These are phyloP conservation scores for Scatophagus argus DNA, from an alignment of 2,113 vertebrate species.

Conservation along the genomic window DNA sequence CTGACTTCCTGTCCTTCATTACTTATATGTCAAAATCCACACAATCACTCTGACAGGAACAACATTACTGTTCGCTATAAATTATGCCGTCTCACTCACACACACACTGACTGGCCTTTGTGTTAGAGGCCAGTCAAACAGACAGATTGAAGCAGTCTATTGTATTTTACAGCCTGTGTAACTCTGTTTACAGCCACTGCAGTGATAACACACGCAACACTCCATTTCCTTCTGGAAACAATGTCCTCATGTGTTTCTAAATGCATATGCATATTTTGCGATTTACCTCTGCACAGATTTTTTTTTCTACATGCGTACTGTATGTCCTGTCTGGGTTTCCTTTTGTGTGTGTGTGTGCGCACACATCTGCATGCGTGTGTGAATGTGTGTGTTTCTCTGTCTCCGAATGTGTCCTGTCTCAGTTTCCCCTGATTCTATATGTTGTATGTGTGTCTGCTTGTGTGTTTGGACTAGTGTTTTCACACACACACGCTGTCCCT, in stretches of 20 bases:
- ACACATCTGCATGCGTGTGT: no score
- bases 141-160: constrained; percentile 62
- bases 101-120: constrained; percentile 30
- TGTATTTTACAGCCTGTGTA: constrained; percentile 59
- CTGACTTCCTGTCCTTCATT: constrained; percentile 60
- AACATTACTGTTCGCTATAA: constrained; percentile 49
- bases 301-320: neutral
- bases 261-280: constrained; percentile 37
- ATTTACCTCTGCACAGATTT: constrained; percentile 1
- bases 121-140: constrained; percentile 55
- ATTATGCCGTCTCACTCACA: constrained; percentile 25
- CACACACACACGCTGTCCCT: neutral
- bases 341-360: constrained; percentile 17
- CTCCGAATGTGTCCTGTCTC: constrained; percentile 10
- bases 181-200: constrained; percentile 60
- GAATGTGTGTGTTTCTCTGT: constrained; percentile 34
- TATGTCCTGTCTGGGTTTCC: constrained; percentile 26
- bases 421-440: constrained; percentile 26
- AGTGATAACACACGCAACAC: constrained; percentile 66
- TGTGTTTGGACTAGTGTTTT: constrained; percentile 22
- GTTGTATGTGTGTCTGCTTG: constrained; percentile 23
- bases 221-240: constrained; percentile 72
- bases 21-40: constrained; percentile 22
- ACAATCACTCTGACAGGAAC: constrained; percentile 52
- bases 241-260: constrained; percentile 57